phyloP scores from a whole-genome alignment of 2,888 invertebrate species.

The Hypselothyrea guttata region DNA sequence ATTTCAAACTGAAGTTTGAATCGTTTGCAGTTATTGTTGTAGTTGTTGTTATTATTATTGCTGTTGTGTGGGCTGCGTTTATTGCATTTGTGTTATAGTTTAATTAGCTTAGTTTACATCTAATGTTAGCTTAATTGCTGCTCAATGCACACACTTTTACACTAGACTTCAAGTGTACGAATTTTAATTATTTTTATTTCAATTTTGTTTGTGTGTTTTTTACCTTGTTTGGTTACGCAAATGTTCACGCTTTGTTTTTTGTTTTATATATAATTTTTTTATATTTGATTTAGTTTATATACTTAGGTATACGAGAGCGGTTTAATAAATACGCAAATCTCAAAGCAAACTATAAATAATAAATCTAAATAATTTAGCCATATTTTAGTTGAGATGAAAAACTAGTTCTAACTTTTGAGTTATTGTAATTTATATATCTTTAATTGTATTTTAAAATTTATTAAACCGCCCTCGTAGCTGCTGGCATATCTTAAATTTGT shows the following conservation, averaged over 20 bases:
- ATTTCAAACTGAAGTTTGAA: constrained; percentile 31
- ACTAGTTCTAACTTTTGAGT: background rate
- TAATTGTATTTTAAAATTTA: constrained; percentile 12
- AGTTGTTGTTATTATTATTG: constrained; percentile 20
- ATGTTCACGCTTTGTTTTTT: constrained; percentile 65
- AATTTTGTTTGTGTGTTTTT: constrained; percentile 34
- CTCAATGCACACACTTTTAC: constrained; percentile 30
- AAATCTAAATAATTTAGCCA: no score
- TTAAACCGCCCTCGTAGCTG: constrained; percentile 33
- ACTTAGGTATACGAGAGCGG: constrained; percentile 24
- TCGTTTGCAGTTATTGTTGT: constrained; percentile 25
- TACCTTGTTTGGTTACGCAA: constrained; percentile 74
- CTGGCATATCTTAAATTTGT: constrained; percentile 57
- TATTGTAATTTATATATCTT: constrained; percentile 13
- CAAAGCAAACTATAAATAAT: no score
- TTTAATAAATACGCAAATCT: constrained; percentile 29
- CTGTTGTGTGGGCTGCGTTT: constrained; percentile 45
- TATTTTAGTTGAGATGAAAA: no score
- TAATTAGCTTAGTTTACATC: constrained; percentile 74
- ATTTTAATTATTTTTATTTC: constrained; percentile 10
- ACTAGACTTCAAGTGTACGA: constrained; percentile 10
- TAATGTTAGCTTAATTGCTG: constrained; percentile 74
- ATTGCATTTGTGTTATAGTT: constrained; percentile 61
- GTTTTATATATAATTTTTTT: constrained; percentile 17
- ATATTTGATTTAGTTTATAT: constrained; percentile 43